Evolutionary conservation across 2,888 invertebrate genomes (phyloP), one percentile per base, ranked within the genome.

Genomic region (Bellardia pandia): DNA sequence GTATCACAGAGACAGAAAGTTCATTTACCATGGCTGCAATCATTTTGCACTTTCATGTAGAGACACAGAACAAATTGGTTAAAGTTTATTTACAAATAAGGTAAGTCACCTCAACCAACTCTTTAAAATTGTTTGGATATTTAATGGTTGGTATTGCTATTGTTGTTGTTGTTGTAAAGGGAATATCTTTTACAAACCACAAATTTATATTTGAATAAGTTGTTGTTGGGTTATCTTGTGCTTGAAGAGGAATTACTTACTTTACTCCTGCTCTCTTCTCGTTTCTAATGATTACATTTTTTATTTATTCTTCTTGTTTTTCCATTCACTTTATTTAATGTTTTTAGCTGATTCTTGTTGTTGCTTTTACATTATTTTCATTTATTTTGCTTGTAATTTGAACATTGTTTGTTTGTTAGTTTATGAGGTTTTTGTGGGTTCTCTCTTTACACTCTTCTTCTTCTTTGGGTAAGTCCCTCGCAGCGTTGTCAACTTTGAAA

Each of bases 161-260:
- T 66, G n/a, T 2, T 7, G 16, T 33, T 64, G 48, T 53, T n/a
- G 16, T 40, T 5, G 42, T 30, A 62, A 62, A 60, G 64, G 51
- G 58, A 81, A 77, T 42, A 77, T 30, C 66, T 81, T 78, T 62
- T 64, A 13, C 53, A 62, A 83, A 86, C 86, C 86, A 83, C 86
- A 86, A 86, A 75, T 78, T 85, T 76, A 48, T 71, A 14, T 75
- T 76, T 56, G 33, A 78, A 69, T 64, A 64, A 9, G 16, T 68
- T n/a, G 5, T 42, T 53, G 30, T 16, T 0, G 6, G n/a, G 56
- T 56, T 56, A 60, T 16, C 48, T 23, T 64, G 48, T 16, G 30
- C 74, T n/a, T 45, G 14, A 62, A 16, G 45, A 75, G 30, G 14
- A n/a, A 42, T 30, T 13, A 9, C 13, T 23, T 42, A 56, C 14